Evolutionary conservation across 2,888 invertebrate species (phyloP), one percentile per base, ranked within the genome.

Genomic region (Electrophaes corylata): DNA sequence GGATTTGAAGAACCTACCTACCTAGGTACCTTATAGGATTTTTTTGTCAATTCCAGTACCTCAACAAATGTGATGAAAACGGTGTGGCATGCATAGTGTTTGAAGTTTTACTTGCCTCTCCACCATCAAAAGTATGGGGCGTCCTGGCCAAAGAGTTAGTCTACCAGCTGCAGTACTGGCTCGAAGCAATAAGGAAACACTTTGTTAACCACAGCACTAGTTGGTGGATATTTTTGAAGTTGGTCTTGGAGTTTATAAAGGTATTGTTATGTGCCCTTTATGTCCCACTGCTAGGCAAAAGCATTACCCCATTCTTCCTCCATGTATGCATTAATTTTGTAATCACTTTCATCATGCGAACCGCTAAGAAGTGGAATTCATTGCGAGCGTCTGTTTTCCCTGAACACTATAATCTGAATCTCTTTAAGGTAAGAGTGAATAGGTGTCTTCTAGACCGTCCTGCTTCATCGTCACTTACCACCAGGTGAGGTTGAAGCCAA

Each of bases 151-250:
- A 79, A 48, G 85, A 88, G 37, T 40, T 88, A 18, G 71, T 86
- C 8, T 64, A 51, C 4, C 49, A 84, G 11, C 62, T 89, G 18
- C 78, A 83, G 52, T 88, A 83, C 66, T 89, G 89, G 89, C 67
- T 89, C 0, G 80, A 84, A 39, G 82, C 81, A 33, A 52, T 86
- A 8, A 75, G 81, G 23, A 85, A 81, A 56, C 79, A 85, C 62
- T 68, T 86, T 11, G 76, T 84, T 18, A 64, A 67, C 18, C 76
- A 82, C 40, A 81, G 73, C 51, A 60, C 49, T 1, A 67, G 75
- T 47, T 88, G 88, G 88, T 88, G 89, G 88, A 70, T 55, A 3
- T 89, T 89, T 68, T 54, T 87, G 39, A 79, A 76, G 35, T 23
- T 70, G 1, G 58, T 88, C 8, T 67, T 89, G 0, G 70, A 67